Conservation (phyloP, 2,888 invertebrate genomes). For the Brachylomia viminalis region DNA sequence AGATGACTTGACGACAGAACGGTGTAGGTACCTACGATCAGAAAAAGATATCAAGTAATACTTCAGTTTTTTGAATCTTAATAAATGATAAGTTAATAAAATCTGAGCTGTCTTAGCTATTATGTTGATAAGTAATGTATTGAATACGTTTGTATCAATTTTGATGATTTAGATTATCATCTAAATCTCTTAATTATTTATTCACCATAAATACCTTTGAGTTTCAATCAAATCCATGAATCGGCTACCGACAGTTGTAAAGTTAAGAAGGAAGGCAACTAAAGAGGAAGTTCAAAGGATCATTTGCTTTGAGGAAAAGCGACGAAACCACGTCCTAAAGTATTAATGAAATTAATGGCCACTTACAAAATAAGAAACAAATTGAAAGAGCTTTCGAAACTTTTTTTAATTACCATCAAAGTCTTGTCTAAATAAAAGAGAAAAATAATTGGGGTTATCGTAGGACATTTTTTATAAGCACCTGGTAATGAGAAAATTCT, state of each 20-base stretch:
- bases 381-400: constrained; percentile 45
- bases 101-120: not conserved
- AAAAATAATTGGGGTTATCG: not conserved
- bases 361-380: constrained; percentile 40
- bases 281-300: constrained; percentile 20
- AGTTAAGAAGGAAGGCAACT: not conserved
- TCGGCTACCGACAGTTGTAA: not conserved
- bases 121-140: not conserved
- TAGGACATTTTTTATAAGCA: not conserved
- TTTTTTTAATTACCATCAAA: constrained; percentile 39
- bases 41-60: too few relatives aligned
- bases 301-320: constrained; percentile 18
- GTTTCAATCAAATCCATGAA: not conserved
- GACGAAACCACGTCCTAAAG: constrained; percentile 7
- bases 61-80: too few relatives aligned
- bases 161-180: not conserved
- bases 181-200: not conserved
- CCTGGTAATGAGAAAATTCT: not conserved
- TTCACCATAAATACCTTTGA: not conserved
- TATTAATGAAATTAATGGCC: constrained; percentile 47
- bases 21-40: too few relatives aligned
- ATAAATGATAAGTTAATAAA: not conserved
- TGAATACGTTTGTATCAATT: not conserved
- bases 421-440: constrained; percentile 3
- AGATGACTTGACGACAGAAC: too few relatives aligned